These are phyloP conservation scores for Pyrrhosoma nymphula DNA, from an alignment of 2,888 invertebrate genomes.

Conservation along the genomic window DNA sequence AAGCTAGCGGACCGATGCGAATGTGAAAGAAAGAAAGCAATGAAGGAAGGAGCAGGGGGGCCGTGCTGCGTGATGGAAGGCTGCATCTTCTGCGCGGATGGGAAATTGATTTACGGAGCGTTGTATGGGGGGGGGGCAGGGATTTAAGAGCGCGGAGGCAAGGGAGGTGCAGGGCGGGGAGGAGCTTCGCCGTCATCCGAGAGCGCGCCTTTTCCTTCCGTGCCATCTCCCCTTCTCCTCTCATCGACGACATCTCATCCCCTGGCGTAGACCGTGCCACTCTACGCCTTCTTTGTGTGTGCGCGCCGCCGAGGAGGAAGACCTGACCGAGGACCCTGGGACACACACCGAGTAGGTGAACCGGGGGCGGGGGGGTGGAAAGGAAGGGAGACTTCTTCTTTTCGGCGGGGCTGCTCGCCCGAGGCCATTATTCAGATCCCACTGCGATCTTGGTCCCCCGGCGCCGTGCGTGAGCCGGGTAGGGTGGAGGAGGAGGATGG, in stretches of 20 bases:
- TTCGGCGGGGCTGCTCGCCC: not conserved
- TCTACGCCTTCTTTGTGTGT: not conserved
- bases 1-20: not conserved
- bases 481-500: not conserved
- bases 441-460: not conserved
- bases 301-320: not conserved
- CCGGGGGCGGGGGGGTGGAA: too few species aligned
- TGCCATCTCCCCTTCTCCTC: not conserved
- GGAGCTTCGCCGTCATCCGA: not conserved
- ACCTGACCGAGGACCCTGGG: not conserved
- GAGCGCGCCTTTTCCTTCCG: not conserved
- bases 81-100: slow-evolving; percentile 66
- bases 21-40: not conserved
- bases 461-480: not conserved
- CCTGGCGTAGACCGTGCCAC: not conserved
- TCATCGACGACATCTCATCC: not conserved
- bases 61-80: slow-evolving; percentile 51
- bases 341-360: too few species aligned
- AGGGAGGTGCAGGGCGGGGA: not conserved
- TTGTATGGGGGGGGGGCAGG: not conserved
- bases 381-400: not conserved
- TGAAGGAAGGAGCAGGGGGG: not conserved
- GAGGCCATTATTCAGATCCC: not conserved
- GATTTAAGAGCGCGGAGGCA: not conserved
- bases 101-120: slow-evolving; percentile 63